Conservation (phyloP, 2,797 vertebrate genomes). For the Balearica regulorum region DNA sequence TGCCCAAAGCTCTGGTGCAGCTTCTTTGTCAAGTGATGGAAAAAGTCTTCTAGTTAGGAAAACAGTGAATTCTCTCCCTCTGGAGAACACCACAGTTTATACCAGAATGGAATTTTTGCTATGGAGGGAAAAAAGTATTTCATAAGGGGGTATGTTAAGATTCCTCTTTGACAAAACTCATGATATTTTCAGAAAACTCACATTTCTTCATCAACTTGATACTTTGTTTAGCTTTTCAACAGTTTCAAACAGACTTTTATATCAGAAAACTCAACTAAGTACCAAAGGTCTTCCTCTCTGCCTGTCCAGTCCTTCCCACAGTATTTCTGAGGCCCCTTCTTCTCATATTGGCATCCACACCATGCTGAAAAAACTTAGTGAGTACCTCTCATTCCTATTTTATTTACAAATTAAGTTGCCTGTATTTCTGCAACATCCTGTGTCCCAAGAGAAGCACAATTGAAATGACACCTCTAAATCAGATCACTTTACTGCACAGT, state of each 20-base stretch:
- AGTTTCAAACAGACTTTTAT: not conserved
- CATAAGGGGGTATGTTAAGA: not conserved
- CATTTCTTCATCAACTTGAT: not conserved
- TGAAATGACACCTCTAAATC: not conserved
- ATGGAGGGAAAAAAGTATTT: not conserved
- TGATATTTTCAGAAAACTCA: not conserved
- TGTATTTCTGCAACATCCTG: not conserved
- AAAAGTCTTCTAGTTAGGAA: not conserved
- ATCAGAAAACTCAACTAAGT: not conserved
- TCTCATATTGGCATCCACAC: not conserved
- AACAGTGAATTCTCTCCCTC: not conserved
- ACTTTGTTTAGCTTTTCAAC: not conserved
- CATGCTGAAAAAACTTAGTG: not conserved
- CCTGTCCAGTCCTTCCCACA: not conserved
- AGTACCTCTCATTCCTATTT: not conserved
- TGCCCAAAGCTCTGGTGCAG: not conserved
- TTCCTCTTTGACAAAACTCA: not conserved
- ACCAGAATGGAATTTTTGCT: not conserved
- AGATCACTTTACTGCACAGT: not conserved
- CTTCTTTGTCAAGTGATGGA: not conserved
- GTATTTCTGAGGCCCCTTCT: not conserved
- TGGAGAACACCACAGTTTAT: not conserved
- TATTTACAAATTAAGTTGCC: not conserved
- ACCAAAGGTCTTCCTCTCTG: not conserved
- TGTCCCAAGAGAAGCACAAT: not conserved